A percentile compares a stretch with the other conserved stretches of the same genome.
Conservation (phyloP, 2,888 invertebrate species). For the Hybos culiciformis region DNA sequence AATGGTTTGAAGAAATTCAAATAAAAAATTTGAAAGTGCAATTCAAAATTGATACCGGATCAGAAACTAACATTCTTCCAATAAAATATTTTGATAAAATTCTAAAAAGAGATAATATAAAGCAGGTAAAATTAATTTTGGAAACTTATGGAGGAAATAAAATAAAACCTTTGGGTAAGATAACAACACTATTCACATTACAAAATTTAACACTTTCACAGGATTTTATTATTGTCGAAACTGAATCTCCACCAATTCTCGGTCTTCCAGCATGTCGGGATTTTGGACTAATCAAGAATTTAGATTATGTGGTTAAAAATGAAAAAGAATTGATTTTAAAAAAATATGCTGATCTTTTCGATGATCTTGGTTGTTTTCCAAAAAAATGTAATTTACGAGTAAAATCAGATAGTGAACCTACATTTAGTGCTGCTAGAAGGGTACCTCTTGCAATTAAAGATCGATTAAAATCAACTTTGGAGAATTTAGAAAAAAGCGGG, state of each 20-base stretch:
- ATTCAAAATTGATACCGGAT: slow-evolving; percentile 9
- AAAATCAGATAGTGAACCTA: no score
- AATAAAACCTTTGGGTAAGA: background rate
- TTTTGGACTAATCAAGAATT: slow-evolving; percentile 1
- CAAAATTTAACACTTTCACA: background rate
- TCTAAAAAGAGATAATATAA: background rate
- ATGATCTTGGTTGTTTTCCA: no score
- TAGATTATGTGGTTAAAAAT: background rate
- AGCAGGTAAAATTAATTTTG: background rate
- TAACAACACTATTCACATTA: background rate
- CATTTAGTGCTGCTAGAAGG: no score
- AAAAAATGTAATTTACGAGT: no score
- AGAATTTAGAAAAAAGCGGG: no score
- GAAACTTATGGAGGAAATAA: no score
- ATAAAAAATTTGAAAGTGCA: no score
- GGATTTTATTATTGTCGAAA: slow-evolving; percentile 2
- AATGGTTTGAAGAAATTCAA: slow-evolving; percentile 7
- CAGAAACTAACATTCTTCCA: slow-evolving; percentile 7
- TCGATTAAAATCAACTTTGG: no score
- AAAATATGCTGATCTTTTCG: no score
- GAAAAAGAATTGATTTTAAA: background rate
- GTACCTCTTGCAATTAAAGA: no score
- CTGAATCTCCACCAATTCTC: slow-evolving; percentile 2
- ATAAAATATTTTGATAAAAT: background rate
- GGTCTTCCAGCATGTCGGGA: slow-evolving; percentile 2